Evolutionary conservation across 2,888 invertebrate species (phyloP), one percentile per base, ranked within the genome.

Genomic region (Erebia epiphron): DNA sequence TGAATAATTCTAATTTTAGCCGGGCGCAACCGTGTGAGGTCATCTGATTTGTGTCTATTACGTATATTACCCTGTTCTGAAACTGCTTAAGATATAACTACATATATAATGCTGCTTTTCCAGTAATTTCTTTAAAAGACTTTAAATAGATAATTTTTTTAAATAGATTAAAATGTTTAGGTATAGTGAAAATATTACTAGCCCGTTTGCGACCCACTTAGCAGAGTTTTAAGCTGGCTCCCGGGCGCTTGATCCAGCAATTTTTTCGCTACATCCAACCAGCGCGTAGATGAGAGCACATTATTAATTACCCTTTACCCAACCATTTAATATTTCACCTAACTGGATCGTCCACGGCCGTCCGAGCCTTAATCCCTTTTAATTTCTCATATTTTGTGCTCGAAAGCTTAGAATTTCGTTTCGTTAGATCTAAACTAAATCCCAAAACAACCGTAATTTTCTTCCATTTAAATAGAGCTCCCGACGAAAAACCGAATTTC

Each of bases 271-370:
- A 90, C 86, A 87, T 90, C 87, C 89, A 86, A 78, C 81, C 81
- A 80, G 77, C 78, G 79, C 81, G 82, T 81, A 84, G 82, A 80
- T 82, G 82, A 81, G 80, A 77, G 82, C 86, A 85, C 86, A 91
- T 92, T 91, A 92, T 91, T 92, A 92, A 91, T 91, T 91, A 88
- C 86, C 81, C 84, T 10, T 57, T 21, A 46, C 86, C 85, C 87
- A 84, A 86, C 83, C 87, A 82, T 87, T 91, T 87, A 90, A 91
- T 91, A 91, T 90, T 91, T 91, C 82, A 91, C 88, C 85, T 84
- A 85, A 85, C 84, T 86, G 89, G 86, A 85, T 86, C 84, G 82
- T 85, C 84, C 83, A 83, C 81, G 81, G 83, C 84, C 87, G 80
- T 83, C 83, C 78, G 78, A 82, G 82, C 83, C 86, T 85, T 90